Evolutionary conservation across 2,888 invertebrate species (phyloP).

Genomic region (Drosophila niveifrons): DNA sequence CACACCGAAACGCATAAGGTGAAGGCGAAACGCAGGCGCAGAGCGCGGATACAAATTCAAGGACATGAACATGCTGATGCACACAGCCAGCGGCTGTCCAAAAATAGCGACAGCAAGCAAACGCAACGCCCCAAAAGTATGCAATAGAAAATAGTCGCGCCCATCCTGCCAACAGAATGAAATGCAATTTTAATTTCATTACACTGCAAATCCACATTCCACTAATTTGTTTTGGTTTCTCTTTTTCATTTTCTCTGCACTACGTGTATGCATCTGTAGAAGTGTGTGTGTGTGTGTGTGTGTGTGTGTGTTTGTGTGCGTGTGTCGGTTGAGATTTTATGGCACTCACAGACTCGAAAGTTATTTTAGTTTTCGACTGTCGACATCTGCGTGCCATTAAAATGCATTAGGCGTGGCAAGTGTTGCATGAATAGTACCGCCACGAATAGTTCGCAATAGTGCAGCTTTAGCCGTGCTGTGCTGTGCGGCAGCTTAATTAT

Average conservation of each 20-base stretch:
- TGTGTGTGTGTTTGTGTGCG: not conserved
- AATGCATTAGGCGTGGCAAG: constrained; percentile 70
- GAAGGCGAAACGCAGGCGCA: constrained; percentile 38
- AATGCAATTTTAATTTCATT: constrained; percentile 77
- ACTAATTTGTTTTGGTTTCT: constrained; percentile 64
- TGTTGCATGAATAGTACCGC: constrained; percentile 36
- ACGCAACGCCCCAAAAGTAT: constrained; percentile 52
- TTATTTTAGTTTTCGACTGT: constrained; percentile 48
- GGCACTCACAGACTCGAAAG: constrained; percentile 30
- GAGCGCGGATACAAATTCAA: constrained; percentile 39
- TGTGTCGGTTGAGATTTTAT: constrained; percentile 46
- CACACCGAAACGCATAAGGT: constrained; percentile 9
- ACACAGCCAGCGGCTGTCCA: constrained; percentile 30
- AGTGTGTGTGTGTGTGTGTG: constrained; percentile 4
- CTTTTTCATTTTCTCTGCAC: constrained; percentile 16
- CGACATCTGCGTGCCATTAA: constrained; percentile 62
- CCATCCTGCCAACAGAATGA: constrained; percentile 43
- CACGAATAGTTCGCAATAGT: constrained; percentile 5
- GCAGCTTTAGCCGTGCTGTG: not conserved
- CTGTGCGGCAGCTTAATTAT: not conserved
- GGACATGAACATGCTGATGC: constrained; percentile 44
- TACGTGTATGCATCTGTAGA: not conserved
- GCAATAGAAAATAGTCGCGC: constrained; percentile 50
- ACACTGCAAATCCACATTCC: constrained; percentile 52
- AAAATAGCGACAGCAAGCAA: constrained; percentile 53